These are phyloP conservation scores for Ptyas mucosa DNA, from an alignment of 2,113 vertebrate species.

Conservation along the genomic window DNA sequence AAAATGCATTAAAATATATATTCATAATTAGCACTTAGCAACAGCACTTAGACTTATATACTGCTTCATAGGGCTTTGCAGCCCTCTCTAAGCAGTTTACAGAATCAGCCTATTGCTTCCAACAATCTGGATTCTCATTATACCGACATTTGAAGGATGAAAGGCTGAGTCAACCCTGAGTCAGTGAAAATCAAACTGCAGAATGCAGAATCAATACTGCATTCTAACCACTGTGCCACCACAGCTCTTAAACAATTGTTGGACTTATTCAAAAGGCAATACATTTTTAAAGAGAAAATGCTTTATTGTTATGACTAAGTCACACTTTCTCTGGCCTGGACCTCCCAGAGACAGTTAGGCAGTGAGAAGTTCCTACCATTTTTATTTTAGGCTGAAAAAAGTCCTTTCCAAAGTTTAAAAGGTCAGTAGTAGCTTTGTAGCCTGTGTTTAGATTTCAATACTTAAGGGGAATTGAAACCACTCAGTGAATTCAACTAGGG, in stretches of 20 bases:
- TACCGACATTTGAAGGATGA: too few relatives aligned
- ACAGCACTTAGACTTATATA: too few relatives aligned
- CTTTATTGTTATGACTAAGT: background rate
- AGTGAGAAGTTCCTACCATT: background rate
- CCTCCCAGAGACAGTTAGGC: background rate
- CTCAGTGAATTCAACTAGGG: conserved; percentile 64
- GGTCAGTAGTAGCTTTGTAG: conserved; percentile 35
- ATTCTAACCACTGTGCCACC: too few relatives aligned
- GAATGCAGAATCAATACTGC: too few relatives aligned
- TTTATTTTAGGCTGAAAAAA: background rate
- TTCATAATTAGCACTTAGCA: background rate
- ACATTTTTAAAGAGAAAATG: background rate
- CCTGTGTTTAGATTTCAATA: conserved; percentile 57
- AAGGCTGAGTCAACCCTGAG: too few relatives aligned
- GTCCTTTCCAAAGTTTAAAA: background rate
- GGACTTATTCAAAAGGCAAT: background rate
- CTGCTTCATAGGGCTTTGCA: too few relatives aligned
- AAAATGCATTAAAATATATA: background rate
- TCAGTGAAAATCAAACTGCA: too few relatives aligned
- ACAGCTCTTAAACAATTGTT: background rate
- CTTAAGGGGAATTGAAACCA: conserved; percentile 65
- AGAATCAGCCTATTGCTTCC: too few relatives aligned
- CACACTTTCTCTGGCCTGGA: background rate
- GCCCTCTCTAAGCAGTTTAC: too few relatives aligned
- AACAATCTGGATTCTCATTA: too few relatives aligned